These are phyloP conservation scores for Ommatoiulus sabulosus DNA, from an alignment of 2,888 invertebrate species.

Conservation along the genomic window DNA sequence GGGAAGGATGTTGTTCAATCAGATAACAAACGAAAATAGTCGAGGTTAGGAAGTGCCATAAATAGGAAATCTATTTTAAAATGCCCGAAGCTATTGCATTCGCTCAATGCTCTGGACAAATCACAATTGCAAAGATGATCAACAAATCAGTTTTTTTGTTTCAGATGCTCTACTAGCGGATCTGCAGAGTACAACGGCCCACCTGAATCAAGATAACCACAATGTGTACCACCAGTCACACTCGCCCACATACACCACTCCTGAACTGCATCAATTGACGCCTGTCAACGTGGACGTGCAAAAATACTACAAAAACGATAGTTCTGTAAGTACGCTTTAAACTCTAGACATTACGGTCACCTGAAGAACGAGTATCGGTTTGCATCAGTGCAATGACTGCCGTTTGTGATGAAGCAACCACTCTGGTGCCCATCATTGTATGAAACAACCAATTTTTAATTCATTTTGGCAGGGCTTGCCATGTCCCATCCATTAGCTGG, in stretches of 20 bases:
- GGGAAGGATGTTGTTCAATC: neutral
- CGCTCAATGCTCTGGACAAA: too few relatives aligned
- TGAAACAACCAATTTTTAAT: too few relatives aligned
- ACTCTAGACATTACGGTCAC: too few relatives aligned
- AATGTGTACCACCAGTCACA: slow-evolving; percentile 37
- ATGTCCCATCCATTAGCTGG: too few relatives aligned
- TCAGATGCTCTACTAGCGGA: slow-evolving; percentile 95
- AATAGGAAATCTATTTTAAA: neutral
- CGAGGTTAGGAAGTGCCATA: neutral
- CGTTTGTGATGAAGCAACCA: too few relatives aligned
- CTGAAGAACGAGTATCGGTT: too few relatives aligned
- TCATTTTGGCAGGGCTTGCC: too few relatives aligned
- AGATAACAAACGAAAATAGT: slow-evolving; percentile 43
- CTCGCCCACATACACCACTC: slow-evolving; percentile 35
- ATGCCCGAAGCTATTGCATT: too few relatives aligned
- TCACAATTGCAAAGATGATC: neutral
- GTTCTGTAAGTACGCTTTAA: neutral
- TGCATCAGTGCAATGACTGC: too few relatives aligned
- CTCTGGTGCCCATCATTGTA: too few relatives aligned
- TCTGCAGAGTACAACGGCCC: slow-evolving; percentile 90
- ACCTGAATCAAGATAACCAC: slow-evolving; percentile 69
- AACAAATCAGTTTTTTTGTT: slow-evolving; percentile 66
- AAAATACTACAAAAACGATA: slow-evolving; percentile 57
- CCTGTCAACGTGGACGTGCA: slow-evolving; percentile 53
- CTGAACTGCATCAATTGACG: neutral